A percentile compares a stretch with the other conserved stretches of the same genome.
phyloP scores from a whole-genome alignment of 2,888 invertebrate genomes.

The Hyppa rectilinea region DNA sequence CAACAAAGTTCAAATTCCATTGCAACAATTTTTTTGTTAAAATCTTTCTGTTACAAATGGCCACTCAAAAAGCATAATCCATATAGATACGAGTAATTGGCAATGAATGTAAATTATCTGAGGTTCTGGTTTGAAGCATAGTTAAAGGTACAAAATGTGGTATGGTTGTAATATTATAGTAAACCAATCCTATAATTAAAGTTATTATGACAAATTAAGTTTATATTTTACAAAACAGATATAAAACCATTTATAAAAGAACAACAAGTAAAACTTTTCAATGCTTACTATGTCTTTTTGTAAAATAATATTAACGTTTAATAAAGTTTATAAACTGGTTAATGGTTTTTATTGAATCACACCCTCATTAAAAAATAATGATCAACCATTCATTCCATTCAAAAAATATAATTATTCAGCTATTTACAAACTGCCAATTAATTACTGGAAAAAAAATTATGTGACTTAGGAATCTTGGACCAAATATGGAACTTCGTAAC shows the following conservation, averaged over 20 bases:
- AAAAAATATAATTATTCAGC: background rate
- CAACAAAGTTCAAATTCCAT: background rate
- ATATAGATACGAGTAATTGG: background rate
- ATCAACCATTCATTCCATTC: background rate
- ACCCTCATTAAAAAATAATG: background rate
- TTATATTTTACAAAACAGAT: conserved; percentile 18
- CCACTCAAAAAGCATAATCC: background rate
- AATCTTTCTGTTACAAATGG: background rate
- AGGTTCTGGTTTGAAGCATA: conserved; percentile 9
- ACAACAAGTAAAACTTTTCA: background rate
- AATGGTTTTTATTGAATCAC: conserved; percentile 14
- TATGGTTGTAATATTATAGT: conserved; percentile 8
- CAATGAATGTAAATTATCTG: background rate
- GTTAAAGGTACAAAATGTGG: conserved; percentile 27
- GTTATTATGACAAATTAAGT: conserved; percentile 13
- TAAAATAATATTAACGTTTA: conserved; percentile 16
- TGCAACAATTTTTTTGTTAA: background rate
- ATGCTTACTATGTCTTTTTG: conserved; percentile 26
- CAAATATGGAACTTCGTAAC: too few relatives aligned
- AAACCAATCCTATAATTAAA: conserved; percentile 1
- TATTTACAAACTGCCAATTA: background rate
- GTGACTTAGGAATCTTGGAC: background rate
- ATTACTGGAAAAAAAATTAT: background rate
- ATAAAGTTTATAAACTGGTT: conserved; percentile 31
- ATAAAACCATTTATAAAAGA: too few relatives aligned